These are phyloP conservation scores for Stichodactyla helianthus DNA, from an alignment of 64 coral and sea anemone species.

Conservation along the genomic window DNA sequence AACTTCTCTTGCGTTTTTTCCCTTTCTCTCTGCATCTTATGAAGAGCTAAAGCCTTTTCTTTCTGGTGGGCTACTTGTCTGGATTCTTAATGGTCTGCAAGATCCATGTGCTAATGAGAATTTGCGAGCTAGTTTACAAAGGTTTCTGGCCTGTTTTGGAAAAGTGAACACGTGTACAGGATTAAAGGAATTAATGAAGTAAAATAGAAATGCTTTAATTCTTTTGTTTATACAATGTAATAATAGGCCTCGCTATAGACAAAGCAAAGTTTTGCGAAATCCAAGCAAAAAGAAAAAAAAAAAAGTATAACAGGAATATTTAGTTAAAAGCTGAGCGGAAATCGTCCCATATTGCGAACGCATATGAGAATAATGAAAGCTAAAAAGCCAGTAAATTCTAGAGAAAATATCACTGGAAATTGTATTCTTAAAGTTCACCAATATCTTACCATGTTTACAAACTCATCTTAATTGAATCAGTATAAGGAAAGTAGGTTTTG, in stretches of 20 bases:
- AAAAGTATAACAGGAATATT: neutral
- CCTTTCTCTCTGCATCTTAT: neutral
- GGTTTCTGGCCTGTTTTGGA: neutral
- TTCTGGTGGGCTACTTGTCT: neutral
- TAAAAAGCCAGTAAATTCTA: neutral
- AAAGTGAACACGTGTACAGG: neutral
- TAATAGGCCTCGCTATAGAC: neutral
- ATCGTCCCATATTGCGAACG: neutral
- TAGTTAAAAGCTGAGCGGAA: neutral
- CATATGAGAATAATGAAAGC: neutral
- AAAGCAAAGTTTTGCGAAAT: neutral
- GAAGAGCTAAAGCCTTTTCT: neutral
- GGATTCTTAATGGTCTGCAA: neutral
- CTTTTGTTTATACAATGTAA: neutral
- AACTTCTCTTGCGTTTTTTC: neutral
- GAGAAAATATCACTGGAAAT: neutral
- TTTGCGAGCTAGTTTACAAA: neutral
- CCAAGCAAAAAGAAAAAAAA: neutral
- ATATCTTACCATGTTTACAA: conserved; percentile 5
- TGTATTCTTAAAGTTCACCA: neutral
- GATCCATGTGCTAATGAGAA: neutral
- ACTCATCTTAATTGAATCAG: conserved; percentile 9
- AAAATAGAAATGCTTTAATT: conserved; percentile 2
- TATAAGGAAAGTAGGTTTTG: neutral
- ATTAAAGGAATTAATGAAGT: conserved; percentile 1